A percentile compares a stretch with the other conserved stretches of the same genome.
These are phyloP conservation scores for Pterocles gutturalis DNA, from an alignment of 2,113 vertebrate genomes.

Conservation along the genomic window DNA sequence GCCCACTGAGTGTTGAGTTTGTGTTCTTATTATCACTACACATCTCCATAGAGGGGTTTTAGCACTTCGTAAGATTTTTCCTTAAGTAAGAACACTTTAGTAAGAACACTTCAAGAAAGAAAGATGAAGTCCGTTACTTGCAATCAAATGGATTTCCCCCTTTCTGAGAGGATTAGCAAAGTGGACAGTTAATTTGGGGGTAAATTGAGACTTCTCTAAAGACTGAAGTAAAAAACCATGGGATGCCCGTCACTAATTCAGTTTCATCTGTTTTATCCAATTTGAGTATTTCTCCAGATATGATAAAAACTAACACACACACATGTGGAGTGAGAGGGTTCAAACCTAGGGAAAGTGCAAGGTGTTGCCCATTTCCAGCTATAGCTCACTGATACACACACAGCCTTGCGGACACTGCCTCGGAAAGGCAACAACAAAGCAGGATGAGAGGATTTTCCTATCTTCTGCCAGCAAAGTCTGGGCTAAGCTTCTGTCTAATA, in stretches of 20 bases:
- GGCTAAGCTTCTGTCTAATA: neutral
- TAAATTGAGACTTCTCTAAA: neutral
- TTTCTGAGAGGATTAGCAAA: neutral
- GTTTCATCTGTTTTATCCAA: neutral
- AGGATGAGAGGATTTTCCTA: neutral
- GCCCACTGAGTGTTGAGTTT: neutral
- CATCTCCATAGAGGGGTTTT: neutral
- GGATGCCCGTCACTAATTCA: neutral
- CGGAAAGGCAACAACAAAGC: neutral
- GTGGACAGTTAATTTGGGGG: neutral
- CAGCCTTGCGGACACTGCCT: neutral
- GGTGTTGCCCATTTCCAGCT: neutral
- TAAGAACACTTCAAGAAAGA: neutral
- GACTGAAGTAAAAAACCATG: neutral
- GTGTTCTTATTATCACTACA: neutral
- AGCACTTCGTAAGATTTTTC: neutral
- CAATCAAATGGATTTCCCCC: neutral
- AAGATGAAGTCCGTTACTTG: neutral
- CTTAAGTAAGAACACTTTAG: neutral
- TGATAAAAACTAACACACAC: neutral
- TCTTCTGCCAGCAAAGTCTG: neutral
- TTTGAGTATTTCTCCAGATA: neutral
- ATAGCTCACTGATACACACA: accelerated
- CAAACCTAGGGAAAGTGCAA: neutral
- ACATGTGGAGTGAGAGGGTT: neutral